Evolutionary conservation across 2,888 invertebrate genomes (phyloP).

Genomic region (Strigamia maritima): DNA sequence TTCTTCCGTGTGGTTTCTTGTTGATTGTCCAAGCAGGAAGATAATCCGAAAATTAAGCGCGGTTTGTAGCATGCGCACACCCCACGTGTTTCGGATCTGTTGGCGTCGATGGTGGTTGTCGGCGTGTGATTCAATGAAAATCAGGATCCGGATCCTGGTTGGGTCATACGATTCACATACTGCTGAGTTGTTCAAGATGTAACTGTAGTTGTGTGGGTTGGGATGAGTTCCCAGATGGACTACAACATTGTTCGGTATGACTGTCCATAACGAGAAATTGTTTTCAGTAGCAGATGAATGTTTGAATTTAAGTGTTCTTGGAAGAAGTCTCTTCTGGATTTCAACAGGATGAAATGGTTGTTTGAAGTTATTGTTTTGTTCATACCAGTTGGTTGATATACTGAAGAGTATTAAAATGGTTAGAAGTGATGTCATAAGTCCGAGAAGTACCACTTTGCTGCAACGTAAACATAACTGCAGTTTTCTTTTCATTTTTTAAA

Average conservation of each 20-base stretch:
- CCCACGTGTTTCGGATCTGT: slow-evolving; percentile 48
- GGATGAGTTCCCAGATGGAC: slow-evolving; percentile 41
- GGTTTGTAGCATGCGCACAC: slow-evolving; percentile 43
- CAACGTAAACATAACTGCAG: background rate
- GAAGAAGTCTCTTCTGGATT: too few relatives aligned
- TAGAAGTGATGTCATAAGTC: background rate
- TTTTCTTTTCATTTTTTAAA: background rate
- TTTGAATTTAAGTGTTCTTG: too few relatives aligned
- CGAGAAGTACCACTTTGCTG: background rate
- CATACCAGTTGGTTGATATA: background rate
- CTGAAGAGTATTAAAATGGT: slow-evolving; percentile 3
- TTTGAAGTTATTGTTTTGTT: background rate
- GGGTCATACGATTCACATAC: slow-evolving; percentile 42
- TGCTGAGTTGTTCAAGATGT: slow-evolving; percentile 40
- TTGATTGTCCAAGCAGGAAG: slow-evolving; percentile 44
- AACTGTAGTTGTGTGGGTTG: slow-evolving; percentile 42
- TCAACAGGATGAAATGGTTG: background rate
- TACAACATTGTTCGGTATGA: slow-evolving; percentile 36
- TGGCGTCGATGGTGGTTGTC: slow-evolving; percentile 44
- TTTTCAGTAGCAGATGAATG: too few relatives aligned
- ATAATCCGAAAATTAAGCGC: slow-evolving; percentile 45
- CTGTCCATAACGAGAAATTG: background rate
- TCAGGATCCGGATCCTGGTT: slow-evolving; percentile 39
- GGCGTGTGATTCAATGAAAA: slow-evolving; percentile 45
- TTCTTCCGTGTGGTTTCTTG: slow-evolving; percentile 34